Percentiles rank a stretch among this genome's conserved stretches.
Conservation (phyloP, 2,888 invertebrate species). For the Archips crataeganus region DNA sequence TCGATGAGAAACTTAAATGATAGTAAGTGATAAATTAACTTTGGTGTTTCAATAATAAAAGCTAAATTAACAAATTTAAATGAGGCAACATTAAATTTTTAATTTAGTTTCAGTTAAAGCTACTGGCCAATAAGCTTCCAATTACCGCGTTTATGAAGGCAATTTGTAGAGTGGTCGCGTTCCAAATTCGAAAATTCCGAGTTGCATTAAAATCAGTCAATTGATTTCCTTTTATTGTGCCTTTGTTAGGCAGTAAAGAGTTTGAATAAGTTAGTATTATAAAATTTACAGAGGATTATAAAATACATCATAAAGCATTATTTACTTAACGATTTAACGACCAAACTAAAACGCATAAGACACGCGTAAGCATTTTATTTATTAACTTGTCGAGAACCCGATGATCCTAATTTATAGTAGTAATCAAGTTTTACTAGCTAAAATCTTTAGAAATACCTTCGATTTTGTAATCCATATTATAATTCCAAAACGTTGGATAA, state of each 20-base stretch:
- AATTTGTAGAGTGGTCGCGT: conserved; percentile 78
- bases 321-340: conserved; percentile 34
- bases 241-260: conserved; percentile 53
- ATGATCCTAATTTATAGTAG: conserved; percentile 15
- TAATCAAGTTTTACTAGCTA: neutral
- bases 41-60: conserved; percentile 38
- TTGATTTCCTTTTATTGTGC: conserved; percentile 76
- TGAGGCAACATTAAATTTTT: conserved; percentile 60
- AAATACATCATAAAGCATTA: conserved; percentile 21
- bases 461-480: neutral
- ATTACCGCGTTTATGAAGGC: conserved; percentile 78
- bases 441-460: neutral
- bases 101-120: conserved; percentile 71
- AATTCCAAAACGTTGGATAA: neutral
- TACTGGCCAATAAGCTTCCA: conserved; percentile 79
- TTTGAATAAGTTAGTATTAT: conserved; percentile 19
- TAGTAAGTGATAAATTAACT: conserved; percentile 31
- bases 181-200: conserved; percentile 76
- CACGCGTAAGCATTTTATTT: conserved; percentile 30
- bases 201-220: conserved; percentile 74
- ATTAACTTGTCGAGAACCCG: conserved; percentile 17
- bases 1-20: conserved; percentile 18
- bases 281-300: conserved; percentile 28
- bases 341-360: conserved; percentile 8
- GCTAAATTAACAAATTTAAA: conserved; percentile 45